These are phyloP conservation scores for Gonocerus acuteangulatus DNA, from an alignment of 2,888 invertebrate species.

Conservation along the genomic window DNA sequence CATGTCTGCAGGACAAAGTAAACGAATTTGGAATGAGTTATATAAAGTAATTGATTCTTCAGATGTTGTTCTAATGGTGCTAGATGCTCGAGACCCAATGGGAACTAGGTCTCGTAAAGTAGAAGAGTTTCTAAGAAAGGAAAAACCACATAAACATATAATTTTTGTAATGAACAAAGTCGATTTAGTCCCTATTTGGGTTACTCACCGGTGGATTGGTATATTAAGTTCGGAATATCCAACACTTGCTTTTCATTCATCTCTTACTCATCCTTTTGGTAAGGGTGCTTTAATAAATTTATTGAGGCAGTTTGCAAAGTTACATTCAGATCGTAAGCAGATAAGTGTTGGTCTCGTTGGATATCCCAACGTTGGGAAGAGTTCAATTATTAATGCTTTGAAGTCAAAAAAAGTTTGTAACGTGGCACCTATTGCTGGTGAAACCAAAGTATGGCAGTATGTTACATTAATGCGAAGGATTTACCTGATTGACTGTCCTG, in stretches of 20 bases:
- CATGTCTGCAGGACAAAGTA: constrained; percentile 92
- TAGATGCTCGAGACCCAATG: constrained; percentile 95
- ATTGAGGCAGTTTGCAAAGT: constrained; percentile 86
- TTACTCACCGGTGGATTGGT: constrained; percentile 95
- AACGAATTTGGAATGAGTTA: constrained; percentile 96
- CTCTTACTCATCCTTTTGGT: constrained; percentile 95
- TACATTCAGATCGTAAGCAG: constrained; percentile 94
- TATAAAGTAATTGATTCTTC: constrained; percentile 99
- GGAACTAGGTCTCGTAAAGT: constrained; percentile 92
- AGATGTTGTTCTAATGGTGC: constrained; percentile 89
- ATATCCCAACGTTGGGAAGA: constrained; percentile 98
- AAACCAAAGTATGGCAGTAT: constrained; percentile 98
- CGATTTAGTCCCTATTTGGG: constrained; percentile 94
- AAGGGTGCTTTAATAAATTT: constrained; percentile 96
- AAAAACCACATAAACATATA: constrained; percentile 94
- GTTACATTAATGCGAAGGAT: constrained; percentile 95
- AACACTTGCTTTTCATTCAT: constrained; percentile 96
- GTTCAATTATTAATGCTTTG: constrained; percentile 94
- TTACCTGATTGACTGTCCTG: constrained; percentile 96
- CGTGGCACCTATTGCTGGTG: constrained; percentile 96
- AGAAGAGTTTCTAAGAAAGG: constrained; percentile 82
- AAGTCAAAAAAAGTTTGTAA: constrained; percentile 96
- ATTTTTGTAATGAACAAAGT: constrained; percentile 96
- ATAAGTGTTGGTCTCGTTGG: constrained; percentile 98
- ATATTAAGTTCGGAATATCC: constrained; percentile 91